Conservation (phyloP, 2,113 vertebrate genomes). For the Pygoscelis adeliae region DNA sequence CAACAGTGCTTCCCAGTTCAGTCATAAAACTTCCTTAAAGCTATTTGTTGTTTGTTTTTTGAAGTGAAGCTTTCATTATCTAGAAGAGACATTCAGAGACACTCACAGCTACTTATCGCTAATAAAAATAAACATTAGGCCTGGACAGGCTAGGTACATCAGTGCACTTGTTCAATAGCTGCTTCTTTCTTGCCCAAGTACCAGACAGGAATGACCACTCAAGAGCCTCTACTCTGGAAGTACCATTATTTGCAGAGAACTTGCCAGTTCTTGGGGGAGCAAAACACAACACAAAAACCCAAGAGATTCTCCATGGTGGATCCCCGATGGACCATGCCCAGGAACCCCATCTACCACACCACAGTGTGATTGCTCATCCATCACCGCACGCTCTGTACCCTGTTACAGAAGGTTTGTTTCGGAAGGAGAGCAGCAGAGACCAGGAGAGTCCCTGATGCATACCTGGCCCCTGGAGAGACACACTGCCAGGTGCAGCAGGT, state of each 20-base stretch:
- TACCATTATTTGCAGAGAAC: not conserved
- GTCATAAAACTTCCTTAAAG: not conserved
- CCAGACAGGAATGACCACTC: not conserved
- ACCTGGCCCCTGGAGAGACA: not conserved
- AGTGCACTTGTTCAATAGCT: not conserved
- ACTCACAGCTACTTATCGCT: not conserved
- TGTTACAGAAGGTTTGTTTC: not conserved
- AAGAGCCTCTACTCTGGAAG: not conserved
- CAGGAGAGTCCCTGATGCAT: not conserved
- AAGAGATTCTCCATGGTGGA: not conserved
- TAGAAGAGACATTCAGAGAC: not conserved
- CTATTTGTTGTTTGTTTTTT: slow-evolving; percentile 7
- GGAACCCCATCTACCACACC: not conserved
- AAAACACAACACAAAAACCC: not conserved
- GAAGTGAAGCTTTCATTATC: slow-evolving; percentile 27
- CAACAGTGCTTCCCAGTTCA: not conserved
- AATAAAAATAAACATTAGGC: not conserved
- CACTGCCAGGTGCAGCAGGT: not conserved
- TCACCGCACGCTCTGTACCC: not conserved
- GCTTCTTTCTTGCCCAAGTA: not conserved
- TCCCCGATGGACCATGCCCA: not conserved
- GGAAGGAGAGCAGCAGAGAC: not conserved
- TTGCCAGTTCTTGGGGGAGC: not conserved
- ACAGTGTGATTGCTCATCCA: not conserved
- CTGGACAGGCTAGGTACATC: not conserved